A percentile compares a stretch with the other conserved stretches of the same genome.
phyloP scores from a whole-genome alignment of 1,140 invertebrate genomes.

The Diorhabda elongata region DNA sequence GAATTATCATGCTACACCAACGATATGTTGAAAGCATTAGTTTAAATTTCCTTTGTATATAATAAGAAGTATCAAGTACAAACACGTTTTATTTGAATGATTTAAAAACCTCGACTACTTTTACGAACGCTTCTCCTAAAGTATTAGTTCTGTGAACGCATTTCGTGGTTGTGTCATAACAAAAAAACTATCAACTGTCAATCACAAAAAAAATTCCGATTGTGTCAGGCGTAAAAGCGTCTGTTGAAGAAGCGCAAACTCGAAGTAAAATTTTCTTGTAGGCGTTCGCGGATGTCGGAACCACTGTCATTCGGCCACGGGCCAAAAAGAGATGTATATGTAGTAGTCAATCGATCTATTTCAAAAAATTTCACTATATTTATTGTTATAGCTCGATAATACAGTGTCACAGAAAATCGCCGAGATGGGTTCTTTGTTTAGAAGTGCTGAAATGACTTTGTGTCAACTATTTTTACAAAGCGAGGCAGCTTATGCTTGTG shows the following conservation, averaged over 20 bases:
- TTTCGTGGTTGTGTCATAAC: too few relatives aligned
- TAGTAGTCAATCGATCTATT: background rate
- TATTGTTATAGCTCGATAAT: constrained; percentile 9
- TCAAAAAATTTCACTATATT: constrained; percentile 6
- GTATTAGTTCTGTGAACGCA: too few relatives aligned
- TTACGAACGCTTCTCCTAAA: too few relatives aligned
- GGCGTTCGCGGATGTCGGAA: constrained; percentile 8
- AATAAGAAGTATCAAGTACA: too few relatives aligned
- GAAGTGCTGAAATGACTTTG: constrained; percentile 87
- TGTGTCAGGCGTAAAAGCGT: background rate
- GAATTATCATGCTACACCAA: too few relatives aligned
- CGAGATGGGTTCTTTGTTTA: constrained; percentile 73
- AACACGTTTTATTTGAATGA: too few relatives aligned
- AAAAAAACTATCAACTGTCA: too few relatives aligned
- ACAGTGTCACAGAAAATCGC: constrained; percentile 8
- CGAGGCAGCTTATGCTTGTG: constrained; percentile 90
- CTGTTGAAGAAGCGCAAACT: constrained; percentile 1
- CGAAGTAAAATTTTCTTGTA: constrained; percentile 7
- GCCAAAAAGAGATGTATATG: constrained; percentile 9
- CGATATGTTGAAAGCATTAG: too few relatives aligned
- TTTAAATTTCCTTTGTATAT: too few relatives aligned
- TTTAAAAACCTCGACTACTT: too few relatives aligned
- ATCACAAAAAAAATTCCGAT: background rate
- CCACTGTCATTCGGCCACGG: constrained; percentile 15
- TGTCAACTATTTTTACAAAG: constrained; percentile 88